These are phyloP conservation scores for Macrobrachium nipponense DNA, from an alignment of 1,140 invertebrate genomes.

Conservation along the genomic window DNA sequence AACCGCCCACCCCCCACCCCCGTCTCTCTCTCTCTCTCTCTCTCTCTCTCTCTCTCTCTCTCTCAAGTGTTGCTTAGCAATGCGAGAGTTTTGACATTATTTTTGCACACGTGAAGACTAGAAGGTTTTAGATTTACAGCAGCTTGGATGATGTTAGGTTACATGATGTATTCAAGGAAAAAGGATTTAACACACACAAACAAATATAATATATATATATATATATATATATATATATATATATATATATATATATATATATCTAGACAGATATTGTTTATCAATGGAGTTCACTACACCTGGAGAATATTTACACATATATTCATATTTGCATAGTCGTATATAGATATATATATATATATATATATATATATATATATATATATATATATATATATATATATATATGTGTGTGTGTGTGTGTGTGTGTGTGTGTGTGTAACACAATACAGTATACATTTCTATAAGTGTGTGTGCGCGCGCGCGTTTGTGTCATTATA, in stretches of 20 bases:
- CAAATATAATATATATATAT: no score
- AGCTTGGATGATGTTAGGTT: neutral
- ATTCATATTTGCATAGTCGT: neutral
- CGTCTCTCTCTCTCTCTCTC: no score
- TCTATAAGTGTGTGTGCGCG: neutral
- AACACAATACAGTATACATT: no score
- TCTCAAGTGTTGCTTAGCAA: no score
- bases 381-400: conserved; percentile 2
- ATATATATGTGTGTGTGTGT: neutral
- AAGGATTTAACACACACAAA: no score
- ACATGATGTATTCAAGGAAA: neutral
- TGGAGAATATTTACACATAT: neutral
- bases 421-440: neutral
- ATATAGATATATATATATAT: conserved; percentile 16
- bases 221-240: no score
- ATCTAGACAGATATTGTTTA: neutral
- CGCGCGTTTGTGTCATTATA: no score
- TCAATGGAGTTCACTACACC: neutral
- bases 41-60: no score
- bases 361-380: neutral
- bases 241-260: no score
- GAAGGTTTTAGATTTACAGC: no score
- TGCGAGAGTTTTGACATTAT: neutral
- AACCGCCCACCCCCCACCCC: no score
- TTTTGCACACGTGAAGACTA: neutral